Base-by-base conservation (phyloP, 2,797 vertebrate genomes). In the Dicrostonyx torquatus region DNA sequence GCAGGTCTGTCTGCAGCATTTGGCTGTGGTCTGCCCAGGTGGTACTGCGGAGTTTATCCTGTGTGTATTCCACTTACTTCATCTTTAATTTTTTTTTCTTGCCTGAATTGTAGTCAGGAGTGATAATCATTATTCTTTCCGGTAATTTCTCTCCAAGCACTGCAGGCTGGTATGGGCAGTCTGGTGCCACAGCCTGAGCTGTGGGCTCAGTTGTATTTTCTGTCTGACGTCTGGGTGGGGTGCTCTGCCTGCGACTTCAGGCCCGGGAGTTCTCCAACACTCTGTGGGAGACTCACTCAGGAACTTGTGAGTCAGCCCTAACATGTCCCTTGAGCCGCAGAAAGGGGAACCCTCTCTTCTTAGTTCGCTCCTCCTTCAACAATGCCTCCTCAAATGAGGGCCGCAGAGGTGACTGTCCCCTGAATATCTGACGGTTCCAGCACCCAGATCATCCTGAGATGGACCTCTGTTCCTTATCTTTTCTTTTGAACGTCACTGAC, bases 321-420 rank as follows among this genome's bases (percentile, higher is more conserved):
- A 62, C 43, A 37, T n/a, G 70, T 58, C 29, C 0, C 11, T 2
- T 11, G 0, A 50, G 48, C 75, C 17, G 29, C 14, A 77, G 29
- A 76, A 75, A 10, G 26, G 17, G 43, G 40, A 73, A 4, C 24
- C n/a, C 5, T 37, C n/a, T 15, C 22, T 48, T 72, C 55, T n/a
- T 1, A 6, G 24, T 50, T 18, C 40, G 31, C 3, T 24, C 31
- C 18, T 13, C 3, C 37, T 43, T 89, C 73, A n/a, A 18, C 48
- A 80, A 3, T 1, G 24, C 9, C 7, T 22, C 37, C 66, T 48
- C 14, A 43, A 11, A 48, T 20, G 11, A 13, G 10, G 37, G 5
- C 31, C 15, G 1, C 0, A 3, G 17, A 5, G 10, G 9, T 0
- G 6, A 45, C 1, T 1, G 11, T 10, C 29, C 50, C 75, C 20